Evolutionary conservation across 1,140 invertebrate species (phyloP).

Genomic region (Coenobita brevimanus): DNA sequence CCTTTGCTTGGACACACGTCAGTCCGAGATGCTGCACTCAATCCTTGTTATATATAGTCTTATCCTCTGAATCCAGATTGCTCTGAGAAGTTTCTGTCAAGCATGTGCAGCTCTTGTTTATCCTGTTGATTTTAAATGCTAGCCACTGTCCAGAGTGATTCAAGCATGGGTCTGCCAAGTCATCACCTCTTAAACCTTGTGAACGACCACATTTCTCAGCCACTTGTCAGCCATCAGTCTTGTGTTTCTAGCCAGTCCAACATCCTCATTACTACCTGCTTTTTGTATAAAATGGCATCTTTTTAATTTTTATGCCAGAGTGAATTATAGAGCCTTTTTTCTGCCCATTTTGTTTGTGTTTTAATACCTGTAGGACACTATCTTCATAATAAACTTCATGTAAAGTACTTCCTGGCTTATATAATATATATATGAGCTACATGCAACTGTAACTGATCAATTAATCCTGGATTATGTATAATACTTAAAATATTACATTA

Average conservation of each 20-base stretch:
- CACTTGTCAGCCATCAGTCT: constrained; percentile 38
- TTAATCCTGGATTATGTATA: constrained; percentile 62
- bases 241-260: constrained; percentile 54
- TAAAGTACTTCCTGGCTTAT: constrained; percentile 63
- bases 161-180: constrained; percentile 65
- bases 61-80: constrained; percentile 54
- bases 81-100: constrained; percentile 45
- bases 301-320: constrained; percentile 40
- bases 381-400: constrained; percentile 55
- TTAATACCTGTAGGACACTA: constrained; percentile 59
- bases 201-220: constrained; percentile 49
- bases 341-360: constrained; percentile 56
- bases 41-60: constrained; percentile 43
- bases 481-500: constrained; percentile 13
- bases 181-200: constrained; percentile 57
- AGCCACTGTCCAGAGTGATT: constrained; percentile 53
- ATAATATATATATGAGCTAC: constrained; percentile 64
- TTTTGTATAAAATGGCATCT: constrained; percentile 61
- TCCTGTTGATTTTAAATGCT: constrained; percentile 48
- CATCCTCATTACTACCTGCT: constrained; percentile 52
- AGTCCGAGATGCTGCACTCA: constrained; percentile 59
- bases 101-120: constrained; percentile 65
- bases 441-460: constrained; percentile 56
- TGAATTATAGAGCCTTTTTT: constrained; percentile 54
- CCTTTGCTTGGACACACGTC: constrained; percentile 59